These are phyloP conservation scores for Ascaphus truei DNA, from an alignment of 2,113 vertebrate species.

Conservation along the genomic window DNA sequence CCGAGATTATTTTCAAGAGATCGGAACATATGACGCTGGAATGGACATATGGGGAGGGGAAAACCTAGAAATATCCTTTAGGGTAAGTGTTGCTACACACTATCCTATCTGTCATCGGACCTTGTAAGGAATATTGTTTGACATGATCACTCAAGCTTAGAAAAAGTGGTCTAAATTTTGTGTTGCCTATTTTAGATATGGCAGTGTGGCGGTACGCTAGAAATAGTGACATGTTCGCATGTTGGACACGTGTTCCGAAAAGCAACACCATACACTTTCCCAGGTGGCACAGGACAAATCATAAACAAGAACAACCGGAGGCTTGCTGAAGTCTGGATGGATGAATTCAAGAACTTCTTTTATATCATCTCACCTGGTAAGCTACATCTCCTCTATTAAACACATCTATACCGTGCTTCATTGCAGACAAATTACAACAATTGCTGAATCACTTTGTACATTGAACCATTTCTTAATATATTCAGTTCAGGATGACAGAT, in stretches of 20 bases:
- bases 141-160: neutral
- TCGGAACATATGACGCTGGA: slow-evolving; percentile 96
- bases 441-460: too few species aligned
- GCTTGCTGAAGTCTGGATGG: slow-evolving; percentile 98
- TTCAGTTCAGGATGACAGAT: too few species aligned
- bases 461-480: too few species aligned
- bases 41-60: slow-evolving; percentile 99
- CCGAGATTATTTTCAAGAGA: slow-evolving; percentile 97
- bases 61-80: slow-evolving; percentile 98
- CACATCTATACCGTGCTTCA: too few species aligned
- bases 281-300: slow-evolving; percentile 95
- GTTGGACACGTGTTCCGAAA: slow-evolving; percentile 98
- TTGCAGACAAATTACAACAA: too few species aligned
- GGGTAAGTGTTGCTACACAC: slow-evolving; percentile 63
- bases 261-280: slow-evolving; percentile 96
- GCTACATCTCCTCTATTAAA: slow-evolving; percentile 38
- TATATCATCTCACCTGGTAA: slow-evolving; percentile 98
- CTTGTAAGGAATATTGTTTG: neutral
- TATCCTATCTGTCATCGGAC: slow-evolving; percentile 11
- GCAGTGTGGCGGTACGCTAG: slow-evolving; percentile 95
- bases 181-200: slow-evolving; percentile 75
- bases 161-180: neutral
- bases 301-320: slow-evolving; percentile 98
- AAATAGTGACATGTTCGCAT: slow-evolving; percentile 97
- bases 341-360: slow-evolving; percentile 98